A percentile compares a stretch with the other conserved stretches of the same genome.
Evolutionary conservation across 2,113 vertebrate genomes (phyloP).

Genomic region (Hypanus sabinus): DNA sequence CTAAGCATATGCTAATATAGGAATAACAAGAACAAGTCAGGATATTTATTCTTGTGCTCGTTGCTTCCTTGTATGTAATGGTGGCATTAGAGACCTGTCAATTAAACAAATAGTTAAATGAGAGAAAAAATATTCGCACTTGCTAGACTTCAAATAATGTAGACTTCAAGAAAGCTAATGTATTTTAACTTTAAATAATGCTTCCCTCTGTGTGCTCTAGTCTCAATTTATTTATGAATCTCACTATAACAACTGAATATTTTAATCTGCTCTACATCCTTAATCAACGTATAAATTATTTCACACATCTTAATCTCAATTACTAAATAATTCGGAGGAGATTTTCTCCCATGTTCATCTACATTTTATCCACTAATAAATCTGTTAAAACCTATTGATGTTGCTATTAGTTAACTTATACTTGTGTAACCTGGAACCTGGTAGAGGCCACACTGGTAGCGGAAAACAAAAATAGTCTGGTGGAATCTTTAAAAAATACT

Average conservation of each 20-base stretch:
- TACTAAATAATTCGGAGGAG: background rate
- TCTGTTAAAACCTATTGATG: background rate
- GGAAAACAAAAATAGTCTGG: too few species aligned
- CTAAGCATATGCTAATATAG: background rate
- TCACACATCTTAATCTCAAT: background rate
- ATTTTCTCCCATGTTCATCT: background rate
- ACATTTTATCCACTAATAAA: background rate
- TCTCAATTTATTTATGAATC: background rate
- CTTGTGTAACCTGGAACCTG: too few species aligned
- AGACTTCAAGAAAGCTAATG: background rate
- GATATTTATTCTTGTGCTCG: background rate
- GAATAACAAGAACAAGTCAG: background rate
- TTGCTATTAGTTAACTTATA: too few species aligned
- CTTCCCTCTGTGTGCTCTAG: background rate
- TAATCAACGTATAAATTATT: background rate
- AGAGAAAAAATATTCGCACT: background rate
- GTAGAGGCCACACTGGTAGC: too few species aligned
- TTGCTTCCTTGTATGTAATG: background rate
- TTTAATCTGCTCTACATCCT: background rate
- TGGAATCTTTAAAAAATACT: too few species aligned
- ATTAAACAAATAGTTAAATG: background rate
- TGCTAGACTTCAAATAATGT: background rate
- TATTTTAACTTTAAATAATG: background rate
- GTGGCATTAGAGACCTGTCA: background rate
- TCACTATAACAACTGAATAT: background rate